Percentiles rank a stretch among this genome's conserved stretches.
These are phyloP conservation scores for Lepidurus arcticus DNA, from an alignment of 1,140 invertebrate species.

Conservation along the genomic window DNA sequence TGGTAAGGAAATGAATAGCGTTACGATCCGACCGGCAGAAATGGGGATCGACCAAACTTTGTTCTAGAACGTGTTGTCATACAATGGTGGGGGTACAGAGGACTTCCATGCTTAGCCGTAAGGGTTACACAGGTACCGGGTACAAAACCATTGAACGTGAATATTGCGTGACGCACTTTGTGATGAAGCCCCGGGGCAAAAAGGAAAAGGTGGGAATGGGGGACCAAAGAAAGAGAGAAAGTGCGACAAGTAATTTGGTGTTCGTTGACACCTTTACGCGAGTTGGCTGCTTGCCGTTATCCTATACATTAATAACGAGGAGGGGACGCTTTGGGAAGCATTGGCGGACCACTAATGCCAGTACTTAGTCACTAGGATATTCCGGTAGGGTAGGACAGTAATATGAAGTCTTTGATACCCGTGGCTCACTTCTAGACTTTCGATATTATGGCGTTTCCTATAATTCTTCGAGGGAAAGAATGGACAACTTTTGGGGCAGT, in stretches of 20 bases:
- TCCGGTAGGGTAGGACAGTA: background rate
- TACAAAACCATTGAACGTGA: slow-evolving; percentile 14
- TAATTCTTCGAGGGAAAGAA: too few relatives aligned
- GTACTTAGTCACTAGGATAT: background rate
- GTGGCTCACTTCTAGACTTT: background rate
- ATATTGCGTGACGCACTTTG: slow-evolving; percentile 1
- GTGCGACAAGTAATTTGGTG: background rate
- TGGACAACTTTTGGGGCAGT: too few relatives aligned
- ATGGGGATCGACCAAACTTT: slow-evolving; percentile 12
- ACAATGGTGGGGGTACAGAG: background rate
- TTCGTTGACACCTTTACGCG: slow-evolving; percentile 14
- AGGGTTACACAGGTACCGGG: background rate
- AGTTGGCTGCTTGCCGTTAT: background rate
- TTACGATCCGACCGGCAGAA: background rate
- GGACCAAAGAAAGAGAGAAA: background rate
- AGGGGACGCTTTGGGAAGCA: background rate
- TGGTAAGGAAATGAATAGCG: background rate
- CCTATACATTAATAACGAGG: slow-evolving; percentile 1
- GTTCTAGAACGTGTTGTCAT: background rate
- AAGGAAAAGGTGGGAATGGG: background rate
- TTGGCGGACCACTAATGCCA: background rate
- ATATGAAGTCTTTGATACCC: background rate
- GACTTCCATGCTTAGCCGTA: background rate
- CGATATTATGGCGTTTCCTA: background rate
- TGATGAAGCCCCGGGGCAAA: background rate